Percentiles rank a stretch among this genome's conserved stretches.
Evolutionary conservation across 2,888 invertebrate genomes (phyloP).

Genomic region (Troilus luridus): DNA sequence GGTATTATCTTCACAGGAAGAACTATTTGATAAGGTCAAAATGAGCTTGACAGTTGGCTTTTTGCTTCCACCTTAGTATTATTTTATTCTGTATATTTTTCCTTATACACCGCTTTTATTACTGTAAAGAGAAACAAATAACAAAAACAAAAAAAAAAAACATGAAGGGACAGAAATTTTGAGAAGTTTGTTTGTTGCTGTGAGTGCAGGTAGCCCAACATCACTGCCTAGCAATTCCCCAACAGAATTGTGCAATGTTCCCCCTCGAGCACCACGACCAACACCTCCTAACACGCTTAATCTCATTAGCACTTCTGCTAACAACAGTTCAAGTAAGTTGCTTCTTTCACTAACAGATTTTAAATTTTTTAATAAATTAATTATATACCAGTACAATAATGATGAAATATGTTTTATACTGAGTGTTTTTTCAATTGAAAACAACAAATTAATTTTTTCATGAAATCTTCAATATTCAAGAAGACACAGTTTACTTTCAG

Average conservation of each 20-base stretch:
- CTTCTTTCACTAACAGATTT: slow-evolving; percentile 52
- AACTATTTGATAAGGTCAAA: slow-evolving; percentile 44
- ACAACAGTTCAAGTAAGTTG: slow-evolving; percentile 63
- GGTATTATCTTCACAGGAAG: slow-evolving; percentile 48
- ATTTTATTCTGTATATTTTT: slow-evolving; percentile 28
- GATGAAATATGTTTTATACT: background rate
- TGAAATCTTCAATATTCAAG: background rate
- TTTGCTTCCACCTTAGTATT: slow-evolving; percentile 38
- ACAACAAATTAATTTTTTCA: background rate
- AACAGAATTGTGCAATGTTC: slow-evolving; percentile 60
- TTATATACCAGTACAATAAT: background rate
- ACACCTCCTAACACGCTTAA: slow-evolving; percentile 88
- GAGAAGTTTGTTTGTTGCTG: slow-evolving; percentile 52
- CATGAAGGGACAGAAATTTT: slow-evolving; percentile 41
- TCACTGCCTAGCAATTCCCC: slow-evolving; percentile 65
- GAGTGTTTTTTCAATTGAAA: background rate
- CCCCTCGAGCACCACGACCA: slow-evolving; percentile 76
- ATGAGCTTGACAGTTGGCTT: slow-evolving; percentile 47
- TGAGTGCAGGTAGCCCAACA: slow-evolving; percentile 65
- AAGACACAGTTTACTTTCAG: background rate
- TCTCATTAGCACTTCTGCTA: slow-evolving; percentile 72
- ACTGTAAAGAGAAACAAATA: background rate
- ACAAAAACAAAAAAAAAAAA: slow-evolving; percentile 15
- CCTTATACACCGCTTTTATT: slow-evolving; percentile 36
- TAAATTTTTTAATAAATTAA: background rate